Evolutionary conservation across 2,113 vertebrate species (phyloP).

Genomic region (Urocynchramus pylzowi): DNA sequence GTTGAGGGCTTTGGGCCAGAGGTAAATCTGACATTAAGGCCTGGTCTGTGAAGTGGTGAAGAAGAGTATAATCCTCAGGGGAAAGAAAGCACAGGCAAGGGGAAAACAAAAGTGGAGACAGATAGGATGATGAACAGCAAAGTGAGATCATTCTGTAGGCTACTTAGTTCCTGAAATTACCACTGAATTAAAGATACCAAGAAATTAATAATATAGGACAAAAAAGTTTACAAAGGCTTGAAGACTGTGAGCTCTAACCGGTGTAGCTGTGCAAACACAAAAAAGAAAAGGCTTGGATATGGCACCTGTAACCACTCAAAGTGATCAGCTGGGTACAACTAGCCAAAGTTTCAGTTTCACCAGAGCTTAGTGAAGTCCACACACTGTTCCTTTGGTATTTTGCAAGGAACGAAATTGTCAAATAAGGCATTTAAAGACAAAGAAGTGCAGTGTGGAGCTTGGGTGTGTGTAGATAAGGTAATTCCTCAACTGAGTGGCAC

Average conservation of each 20-base stretch:
- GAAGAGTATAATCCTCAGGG: background rate
- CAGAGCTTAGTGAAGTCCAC: background rate
- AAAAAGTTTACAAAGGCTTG: background rate
- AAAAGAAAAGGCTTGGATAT: background rate
- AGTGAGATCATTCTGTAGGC: background rate
- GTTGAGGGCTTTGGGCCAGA: background rate
- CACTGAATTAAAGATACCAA: background rate
- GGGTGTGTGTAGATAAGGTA: background rate
- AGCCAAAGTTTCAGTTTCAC: background rate
- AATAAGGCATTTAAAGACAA: background rate
- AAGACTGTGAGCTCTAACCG: background rate
- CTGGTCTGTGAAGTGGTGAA: background rate
- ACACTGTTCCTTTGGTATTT: background rate
- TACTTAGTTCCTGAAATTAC: background rate
- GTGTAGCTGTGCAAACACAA: background rate
- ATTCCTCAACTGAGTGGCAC: background rate
- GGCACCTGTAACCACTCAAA: background rate
- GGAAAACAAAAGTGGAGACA: background rate
- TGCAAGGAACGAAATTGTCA: background rate
- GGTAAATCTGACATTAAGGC: background rate
- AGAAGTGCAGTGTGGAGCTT: background rate
- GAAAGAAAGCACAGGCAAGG: background rate
- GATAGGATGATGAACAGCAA: background rate
- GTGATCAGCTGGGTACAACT: background rate
- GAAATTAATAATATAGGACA: background rate